Percentiles rank a stretch among this genome's conserved stretches.
Conservation (phyloP, 2,797 vertebrate species). For the Neopelma chrysocephalum region DNA sequence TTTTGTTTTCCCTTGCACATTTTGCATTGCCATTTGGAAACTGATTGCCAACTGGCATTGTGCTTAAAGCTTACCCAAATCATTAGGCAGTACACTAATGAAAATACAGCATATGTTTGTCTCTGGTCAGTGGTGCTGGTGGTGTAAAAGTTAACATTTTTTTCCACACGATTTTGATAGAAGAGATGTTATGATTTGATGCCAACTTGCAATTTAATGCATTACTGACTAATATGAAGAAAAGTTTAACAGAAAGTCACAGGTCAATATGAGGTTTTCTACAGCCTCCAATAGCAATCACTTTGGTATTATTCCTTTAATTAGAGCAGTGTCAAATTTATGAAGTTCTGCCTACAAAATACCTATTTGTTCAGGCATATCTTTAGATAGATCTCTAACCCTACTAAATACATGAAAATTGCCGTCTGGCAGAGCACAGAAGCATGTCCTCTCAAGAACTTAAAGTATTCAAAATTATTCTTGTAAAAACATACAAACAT, state of each 20-base stretch:
- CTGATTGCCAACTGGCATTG: not conserved
- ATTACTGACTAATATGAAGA: not conserved
- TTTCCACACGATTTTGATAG: conserved; percentile 16
- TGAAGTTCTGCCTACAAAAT: not conserved
- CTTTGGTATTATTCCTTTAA: not conserved
- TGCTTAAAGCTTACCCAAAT: not conserved
- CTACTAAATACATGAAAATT: not conserved
- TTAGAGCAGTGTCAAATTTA: not conserved
- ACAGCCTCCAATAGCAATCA: not conserved
- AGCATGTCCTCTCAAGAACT: not conserved
- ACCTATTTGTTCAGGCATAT: not conserved
- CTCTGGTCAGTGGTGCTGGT: conserved; percentile 12
- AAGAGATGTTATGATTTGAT: not conserved
- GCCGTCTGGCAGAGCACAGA: not conserved
- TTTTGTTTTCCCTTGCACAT: not conserved
- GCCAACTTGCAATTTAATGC: conserved; percentile 31
- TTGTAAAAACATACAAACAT: not conserved
- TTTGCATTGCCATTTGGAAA: not conserved
- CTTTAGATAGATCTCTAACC: not conserved
- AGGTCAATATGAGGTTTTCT: not conserved
- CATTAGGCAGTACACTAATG: not conserved
- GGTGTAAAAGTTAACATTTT: not conserved
- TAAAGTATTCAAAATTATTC: not conserved
- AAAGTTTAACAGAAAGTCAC: not conserved
- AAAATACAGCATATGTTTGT: conserved; percentile 22